Base-by-base conservation (phyloP, 2,888 invertebrate species). In the Ornithoptera alexandrae region DNA sequence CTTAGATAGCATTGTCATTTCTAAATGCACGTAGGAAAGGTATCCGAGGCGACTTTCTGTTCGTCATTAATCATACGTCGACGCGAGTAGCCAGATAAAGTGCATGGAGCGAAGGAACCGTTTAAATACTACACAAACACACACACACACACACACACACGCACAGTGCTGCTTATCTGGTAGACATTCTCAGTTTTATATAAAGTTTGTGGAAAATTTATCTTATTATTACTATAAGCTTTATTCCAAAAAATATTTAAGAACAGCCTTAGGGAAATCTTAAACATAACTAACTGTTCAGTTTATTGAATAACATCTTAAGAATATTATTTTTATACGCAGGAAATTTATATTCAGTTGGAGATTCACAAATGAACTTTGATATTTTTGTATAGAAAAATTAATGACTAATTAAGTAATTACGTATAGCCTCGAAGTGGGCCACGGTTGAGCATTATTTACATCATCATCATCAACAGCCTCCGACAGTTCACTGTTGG, bases 61-160 rank as follows among this genome's bases (percentile, higher is more conserved):
- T 75, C 79, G 77, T 80, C 87, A 92, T 92, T 90, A 88, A 90
- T 92, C 91, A 91, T 90, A 86, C 73, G 85, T 85, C 83, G 79
- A 82, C 79, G 85, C 79, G 81, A 75, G 76, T 77, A 62, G 73
- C 76, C 74, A 84, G 87, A 88, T 86, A 87, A 85, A 86, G 83
- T 84, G 83, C 81, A 79, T 77, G 78, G 78, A 60, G 59, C 56
- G 67, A 5, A 53, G 67, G 20, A 30, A 65, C 63, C 56, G 63
- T 62, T 58, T 53, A 30, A 60, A n/a, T 39, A 22, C 58, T 58
- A 46, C 50, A 58, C 69, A 62, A 0, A 15, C 24, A 30, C 24
- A 36, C 77, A 77, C 75, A 30, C 30, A 30, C 30, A 30, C 30
- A 5, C 30, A 30, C 30, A 30, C 30, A 30, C 30, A 5, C 30